Evolutionary conservation across 2,797 vertebrate species (phyloP), one percentile per base, ranked within the genome.

Genomic region (Erethizon dorsatum): DNA sequence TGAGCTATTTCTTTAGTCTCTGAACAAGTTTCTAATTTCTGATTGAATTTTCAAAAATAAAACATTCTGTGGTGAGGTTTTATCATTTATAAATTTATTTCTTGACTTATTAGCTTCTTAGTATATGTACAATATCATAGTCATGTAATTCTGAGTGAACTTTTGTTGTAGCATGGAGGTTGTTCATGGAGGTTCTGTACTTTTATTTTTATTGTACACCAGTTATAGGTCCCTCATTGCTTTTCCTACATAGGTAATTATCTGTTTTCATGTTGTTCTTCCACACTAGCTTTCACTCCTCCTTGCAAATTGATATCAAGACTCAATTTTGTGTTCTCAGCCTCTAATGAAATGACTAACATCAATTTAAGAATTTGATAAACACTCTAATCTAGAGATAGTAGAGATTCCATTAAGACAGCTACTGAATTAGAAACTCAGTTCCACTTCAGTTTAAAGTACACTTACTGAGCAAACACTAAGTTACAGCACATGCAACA

Each of bases 361-460:
- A 65, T 1, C 13, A 84, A 3, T 67, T 26, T 78, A 79, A 71
- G 10, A 37, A 91, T 85, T 88, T 73, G 80, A 54, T 88, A 92
- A 91, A 47, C 89, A 20, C 50, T 59, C 24, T 47, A 6, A 89
- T 24, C 22, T 45, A 82, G 12, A 92, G 59, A 79, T 88, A 9
- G 26, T 90, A n/a, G 54, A 86, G 6, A 31, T 94, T 96, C 59
- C 67, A n/a, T 92, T 77, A 88, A 86, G 54, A 20, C 84, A 82
- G 26, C 50, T 56, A 47, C 5, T 83, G 50, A 88, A 17, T 85
- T 52, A 88, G 54, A 88, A 28, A 47, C 89, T 91, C 83, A 75
- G 52, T 83, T 95, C 90, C 3, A 52, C 45, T 88, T 92, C 31
- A 50, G 13, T 88, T 97, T 90, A 78, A 84, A 67, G 83, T 78